Conservation (phyloP, 1,140 invertebrate species). For the Drosophila pachea region DNA sequence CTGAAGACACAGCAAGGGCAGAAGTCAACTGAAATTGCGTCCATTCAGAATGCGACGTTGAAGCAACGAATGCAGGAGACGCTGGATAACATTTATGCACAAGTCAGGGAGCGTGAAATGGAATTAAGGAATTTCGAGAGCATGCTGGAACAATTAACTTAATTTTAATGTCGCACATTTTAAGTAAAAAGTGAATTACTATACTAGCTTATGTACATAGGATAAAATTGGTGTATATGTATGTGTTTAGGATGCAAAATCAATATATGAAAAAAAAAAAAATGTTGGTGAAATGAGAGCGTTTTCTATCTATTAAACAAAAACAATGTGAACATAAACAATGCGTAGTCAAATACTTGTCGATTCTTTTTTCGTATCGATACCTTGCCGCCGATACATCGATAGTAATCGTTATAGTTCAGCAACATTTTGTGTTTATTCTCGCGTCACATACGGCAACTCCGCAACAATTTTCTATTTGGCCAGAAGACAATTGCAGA, state of each 20-base stretch:
- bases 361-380: slow-evolving; percentile 19
- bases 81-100: slow-evolving; percentile 86
- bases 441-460: slow-evolving; percentile 54
- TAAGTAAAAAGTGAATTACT: background rate
- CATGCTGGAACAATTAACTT: slow-evolving; percentile 52
- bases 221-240: background rate
- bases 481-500: slow-evolving; percentile 56
- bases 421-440: slow-evolving; percentile 50
- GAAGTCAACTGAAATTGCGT: slow-evolving; percentile 90
- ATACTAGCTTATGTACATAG: background rate
- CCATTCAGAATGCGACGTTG: slow-evolving; percentile 91
- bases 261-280: no score
- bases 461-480: slow-evolving; percentile 50
- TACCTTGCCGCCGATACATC: slow-evolving; percentile 30
- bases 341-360: background rate
- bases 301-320: background rate
- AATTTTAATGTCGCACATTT: background rate
- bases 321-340: background rate
- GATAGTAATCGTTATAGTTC: slow-evolving; percentile 27
- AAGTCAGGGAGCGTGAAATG: slow-evolving; percentile 89
- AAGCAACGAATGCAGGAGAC: slow-evolving; percentile 90
- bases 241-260: no score
- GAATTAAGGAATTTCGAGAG: slow-evolving; percentile 80
- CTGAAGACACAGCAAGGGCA: slow-evolving; percentile 85
- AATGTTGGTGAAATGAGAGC: no score